phyloP scores from a whole-genome alignment of 2,888 invertebrate species.

The Cosmopolites sordidus region DNA sequence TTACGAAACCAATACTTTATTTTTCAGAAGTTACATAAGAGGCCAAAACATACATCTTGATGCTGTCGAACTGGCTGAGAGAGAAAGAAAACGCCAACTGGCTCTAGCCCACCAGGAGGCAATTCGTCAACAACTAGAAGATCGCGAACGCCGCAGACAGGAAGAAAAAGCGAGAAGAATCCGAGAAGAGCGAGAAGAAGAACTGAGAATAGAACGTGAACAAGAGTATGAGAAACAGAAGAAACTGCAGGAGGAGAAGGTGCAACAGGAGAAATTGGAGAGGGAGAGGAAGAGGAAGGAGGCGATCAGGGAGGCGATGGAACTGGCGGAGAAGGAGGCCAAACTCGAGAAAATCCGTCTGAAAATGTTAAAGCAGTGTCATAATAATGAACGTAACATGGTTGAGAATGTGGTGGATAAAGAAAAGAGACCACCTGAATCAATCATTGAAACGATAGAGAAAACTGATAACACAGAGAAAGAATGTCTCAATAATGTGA shows the following conservation, averaged over 20 bases:
- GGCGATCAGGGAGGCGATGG: constrained; percentile 71
- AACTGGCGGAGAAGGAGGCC: constrained; percentile 62
- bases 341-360: constrained; percentile 51
- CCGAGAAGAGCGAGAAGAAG: constrained; percentile 77
- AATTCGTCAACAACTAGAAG: constrained; percentile 79
- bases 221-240: constrained; percentile 65
- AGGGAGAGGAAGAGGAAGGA: constrained; percentile 69
- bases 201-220: constrained; percentile 70
- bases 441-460: constrained; percentile 8
- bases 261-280: constrained; percentile 64
- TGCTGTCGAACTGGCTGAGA: constrained; percentile 72
- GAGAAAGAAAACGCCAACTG: constrained; percentile 75
- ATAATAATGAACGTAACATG: constrained; percentile 28
- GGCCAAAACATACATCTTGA: constrained; percentile 86
- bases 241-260: constrained; percentile 67
- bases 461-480: not conserved
- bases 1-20: not conserved
- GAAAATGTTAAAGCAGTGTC: constrained; percentile 36
- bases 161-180: constrained; percentile 71
- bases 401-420: constrained; percentile 40
- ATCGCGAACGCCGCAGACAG: constrained; percentile 68
- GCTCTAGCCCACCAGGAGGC: constrained; percentile 84
- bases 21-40: constrained; percentile 63
- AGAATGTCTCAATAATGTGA: constrained; percentile 29
- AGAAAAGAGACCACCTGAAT: constrained; percentile 31